Evolutionary conservation across 2,113 vertebrate species (phyloP).

Genomic region (Thermophis baileyi): DNA sequence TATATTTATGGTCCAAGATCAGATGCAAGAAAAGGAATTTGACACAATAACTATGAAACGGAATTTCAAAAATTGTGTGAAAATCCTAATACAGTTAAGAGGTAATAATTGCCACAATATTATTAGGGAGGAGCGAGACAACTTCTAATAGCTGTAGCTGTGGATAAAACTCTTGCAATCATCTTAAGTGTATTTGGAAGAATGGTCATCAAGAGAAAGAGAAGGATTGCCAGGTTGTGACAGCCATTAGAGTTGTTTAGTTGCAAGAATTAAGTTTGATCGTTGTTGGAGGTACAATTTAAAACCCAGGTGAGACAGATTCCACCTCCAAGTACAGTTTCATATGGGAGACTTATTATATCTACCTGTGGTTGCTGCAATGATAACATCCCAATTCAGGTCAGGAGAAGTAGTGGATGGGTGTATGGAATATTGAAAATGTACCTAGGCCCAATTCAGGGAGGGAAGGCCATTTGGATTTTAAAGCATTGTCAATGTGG

Average conservation of each 20-base stretch:
- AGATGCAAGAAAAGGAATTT: background rate
- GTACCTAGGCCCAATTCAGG: too few species aligned
- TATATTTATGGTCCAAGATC: background rate
- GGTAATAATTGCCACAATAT: background rate
- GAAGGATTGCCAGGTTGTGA: background rate
- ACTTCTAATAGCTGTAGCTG: background rate
- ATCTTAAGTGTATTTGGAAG: background rate
- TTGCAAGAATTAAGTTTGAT: background rate
- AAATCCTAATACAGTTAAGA: background rate
- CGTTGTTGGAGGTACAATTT: background rate
- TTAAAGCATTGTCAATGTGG: too few species aligned
- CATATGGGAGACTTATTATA: too few species aligned
- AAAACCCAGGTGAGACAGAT: too few species aligned
- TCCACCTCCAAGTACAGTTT: too few species aligned
- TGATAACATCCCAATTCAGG: too few species aligned
- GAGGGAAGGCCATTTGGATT: too few species aligned
- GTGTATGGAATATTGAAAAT: too few species aligned
- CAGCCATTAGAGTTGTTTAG: background rate
- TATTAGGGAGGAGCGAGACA: background rate
- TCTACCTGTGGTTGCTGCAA: too few species aligned
- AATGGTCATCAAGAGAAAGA: background rate
- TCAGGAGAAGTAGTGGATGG: too few species aligned
- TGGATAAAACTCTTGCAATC: background rate
- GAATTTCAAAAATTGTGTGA: background rate
- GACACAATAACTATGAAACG: background rate